Percentiles rank a stretch among this genome's conserved stretches.
Conservation (phyloP, 2,113 vertebrate genomes). For the Festucalex cinctus region DNA sequence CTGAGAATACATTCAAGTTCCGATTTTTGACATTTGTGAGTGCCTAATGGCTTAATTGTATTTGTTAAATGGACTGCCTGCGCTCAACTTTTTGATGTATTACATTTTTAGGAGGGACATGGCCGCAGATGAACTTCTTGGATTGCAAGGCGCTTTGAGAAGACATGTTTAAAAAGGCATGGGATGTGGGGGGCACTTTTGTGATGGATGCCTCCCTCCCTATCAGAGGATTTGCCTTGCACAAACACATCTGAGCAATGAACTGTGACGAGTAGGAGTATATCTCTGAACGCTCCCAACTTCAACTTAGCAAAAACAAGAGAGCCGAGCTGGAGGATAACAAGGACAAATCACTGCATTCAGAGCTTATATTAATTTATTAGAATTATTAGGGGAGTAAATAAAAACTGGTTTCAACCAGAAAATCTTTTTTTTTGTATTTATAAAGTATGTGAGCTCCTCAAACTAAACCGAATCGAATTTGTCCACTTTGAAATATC, state of each 20-base stretch:
- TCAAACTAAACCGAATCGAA: no score
- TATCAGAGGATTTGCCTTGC: conserved; percentile 74
- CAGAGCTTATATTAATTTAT: conserved; percentile 24
- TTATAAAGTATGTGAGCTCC: no score
- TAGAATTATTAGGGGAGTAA: conserved; percentile 27
- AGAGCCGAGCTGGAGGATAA: conserved; percentile 18
- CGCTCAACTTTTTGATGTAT: conserved; percentile 11
- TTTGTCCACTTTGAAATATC: no score
- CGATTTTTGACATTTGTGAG: background rate
- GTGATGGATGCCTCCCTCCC: conserved; percentile 68
- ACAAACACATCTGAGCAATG: conserved; percentile 76
- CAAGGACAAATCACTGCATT: conserved; percentile 28
- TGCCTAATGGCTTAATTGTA: background rate
- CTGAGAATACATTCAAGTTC: background rate
- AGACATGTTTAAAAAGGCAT: conserved; percentile 63
- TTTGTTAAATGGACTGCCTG: background rate
- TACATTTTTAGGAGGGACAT: conserved; percentile 22
- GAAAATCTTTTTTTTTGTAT: no score
- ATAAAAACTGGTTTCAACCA: no score
- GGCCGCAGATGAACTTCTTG: conserved; percentile 59
- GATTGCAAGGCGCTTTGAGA: conserved; percentile 56
- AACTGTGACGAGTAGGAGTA: conserved; percentile 71
- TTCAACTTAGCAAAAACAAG: conserved; percentile 56
- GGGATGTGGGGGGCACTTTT: conserved; percentile 46
- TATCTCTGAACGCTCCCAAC: conserved; percentile 59